These are phyloP conservation scores for Tachypleus tridentatus DNA, from an alignment of 1,140 invertebrate genomes.

Conservation along the genomic window DNA sequence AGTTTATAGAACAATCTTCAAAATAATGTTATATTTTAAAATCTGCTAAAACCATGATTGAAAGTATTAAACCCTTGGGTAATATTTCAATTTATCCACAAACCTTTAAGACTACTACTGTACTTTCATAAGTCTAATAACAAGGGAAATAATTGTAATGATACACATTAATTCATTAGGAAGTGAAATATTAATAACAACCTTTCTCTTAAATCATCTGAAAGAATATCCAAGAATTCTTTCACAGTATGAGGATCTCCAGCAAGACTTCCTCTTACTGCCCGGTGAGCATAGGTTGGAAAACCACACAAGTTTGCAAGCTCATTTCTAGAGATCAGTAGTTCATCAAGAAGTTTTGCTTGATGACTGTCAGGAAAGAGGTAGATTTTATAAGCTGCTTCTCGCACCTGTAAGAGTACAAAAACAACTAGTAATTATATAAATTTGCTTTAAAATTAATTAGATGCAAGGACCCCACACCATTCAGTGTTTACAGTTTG, in stretches of 20 bases:
- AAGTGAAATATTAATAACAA: background rate
- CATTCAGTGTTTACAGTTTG: no score
- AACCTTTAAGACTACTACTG: no score
- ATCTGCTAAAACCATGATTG: background rate
- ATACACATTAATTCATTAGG: no score
- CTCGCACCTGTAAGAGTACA: constrained; percentile 44
- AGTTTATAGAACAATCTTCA: background rate
- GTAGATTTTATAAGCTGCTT: constrained; percentile 78
- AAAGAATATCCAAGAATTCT: constrained; percentile 66
- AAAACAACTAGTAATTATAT: no score
- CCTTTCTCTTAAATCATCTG: constrained; percentile 39
- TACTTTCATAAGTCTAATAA: no score
- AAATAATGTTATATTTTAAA: background rate
- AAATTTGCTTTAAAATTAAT: no score
- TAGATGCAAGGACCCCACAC: no score
- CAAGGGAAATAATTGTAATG: no score
- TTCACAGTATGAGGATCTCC: constrained; percentile 62
- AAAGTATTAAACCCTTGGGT: background rate
- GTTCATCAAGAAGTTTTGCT: constrained; percentile 54
- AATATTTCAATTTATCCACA: no score
- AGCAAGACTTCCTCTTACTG: constrained; percentile 72
- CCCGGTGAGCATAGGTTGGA: constrained; percentile 71
- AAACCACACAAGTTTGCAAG: constrained; percentile 80
- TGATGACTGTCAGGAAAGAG: constrained; percentile 64
- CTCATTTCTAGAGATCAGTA: constrained; percentile 57